Evolutionary conservation across 1,140 invertebrate species (phyloP).

Genomic region (Dendrolimus punctatus): DNA sequence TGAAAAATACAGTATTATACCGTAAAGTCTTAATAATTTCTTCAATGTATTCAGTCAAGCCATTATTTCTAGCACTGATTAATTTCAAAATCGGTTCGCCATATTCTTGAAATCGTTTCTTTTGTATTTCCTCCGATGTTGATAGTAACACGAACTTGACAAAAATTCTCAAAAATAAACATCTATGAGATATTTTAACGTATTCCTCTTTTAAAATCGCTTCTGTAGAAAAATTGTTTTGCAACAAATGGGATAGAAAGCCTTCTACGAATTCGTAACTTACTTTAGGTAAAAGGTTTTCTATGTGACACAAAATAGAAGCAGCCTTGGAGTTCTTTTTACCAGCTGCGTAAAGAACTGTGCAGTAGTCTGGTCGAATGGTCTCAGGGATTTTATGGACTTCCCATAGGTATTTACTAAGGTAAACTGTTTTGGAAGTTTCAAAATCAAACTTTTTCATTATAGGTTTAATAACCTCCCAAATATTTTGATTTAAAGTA

Average conservation of each 20-base stretch:
- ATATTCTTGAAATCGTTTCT: slow-evolving; percentile 14
- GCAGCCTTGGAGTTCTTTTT: slow-evolving; percentile 16
- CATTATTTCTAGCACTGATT: background rate
- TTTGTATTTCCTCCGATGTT: too few species aligned
- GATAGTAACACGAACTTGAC: too few species aligned
- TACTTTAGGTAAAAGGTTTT: slow-evolving; percentile 23
- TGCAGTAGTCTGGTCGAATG: slow-evolving; percentile 31
- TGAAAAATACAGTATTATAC: slow-evolving; percentile 33
- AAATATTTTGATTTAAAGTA: slow-evolving; percentile 17
- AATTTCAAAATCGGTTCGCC: slow-evolving; percentile 22
- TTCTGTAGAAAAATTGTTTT: slow-evolving; percentile 1
- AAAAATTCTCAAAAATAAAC: slow-evolving; percentile 15
- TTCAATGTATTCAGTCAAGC: background rate
- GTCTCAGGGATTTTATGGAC: slow-evolving; percentile 15
- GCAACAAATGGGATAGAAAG: slow-evolving; percentile 5
- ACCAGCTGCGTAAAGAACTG: slow-evolving; percentile 19
- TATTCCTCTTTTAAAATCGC: slow-evolving; percentile 3
- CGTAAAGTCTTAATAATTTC: slow-evolving; percentile 14
- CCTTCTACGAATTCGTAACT: slow-evolving; percentile 20
- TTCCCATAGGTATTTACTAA: slow-evolving; percentile 9
- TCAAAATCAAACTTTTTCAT: slow-evolving; percentile 12
- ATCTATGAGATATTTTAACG: slow-evolving; percentile 8
- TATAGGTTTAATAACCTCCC: slow-evolving; percentile 24
- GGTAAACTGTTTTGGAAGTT: background rate
- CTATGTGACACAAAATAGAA: slow-evolving; percentile 21